Conservation (phyloP, 1,140 invertebrate genomes). For the Coenobita brevimanus region DNA sequence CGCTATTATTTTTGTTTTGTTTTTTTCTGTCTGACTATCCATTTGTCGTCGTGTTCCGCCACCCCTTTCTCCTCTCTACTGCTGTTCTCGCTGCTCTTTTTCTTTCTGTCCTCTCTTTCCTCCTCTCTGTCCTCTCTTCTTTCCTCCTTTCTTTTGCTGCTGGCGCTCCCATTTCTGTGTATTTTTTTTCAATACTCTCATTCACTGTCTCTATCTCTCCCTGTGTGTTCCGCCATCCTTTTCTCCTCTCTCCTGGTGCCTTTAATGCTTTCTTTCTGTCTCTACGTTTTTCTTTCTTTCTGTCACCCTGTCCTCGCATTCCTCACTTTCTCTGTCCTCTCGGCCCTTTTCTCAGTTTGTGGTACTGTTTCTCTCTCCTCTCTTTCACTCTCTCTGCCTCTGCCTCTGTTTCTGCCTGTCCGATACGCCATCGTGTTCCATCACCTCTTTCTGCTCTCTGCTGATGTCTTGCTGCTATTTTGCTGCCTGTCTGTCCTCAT, state of each 20-base stretch:
- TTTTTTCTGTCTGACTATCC: not conserved
- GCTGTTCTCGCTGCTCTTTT: not conserved
- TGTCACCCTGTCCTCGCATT: not conserved
- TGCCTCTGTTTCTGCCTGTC: not conserved
- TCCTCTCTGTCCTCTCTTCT: not conserved
- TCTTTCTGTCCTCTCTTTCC: not conserved
- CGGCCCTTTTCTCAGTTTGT: not conserved
- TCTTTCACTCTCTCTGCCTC: not conserved
- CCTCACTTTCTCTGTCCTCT: not conserved
- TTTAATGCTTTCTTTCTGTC: not conserved
- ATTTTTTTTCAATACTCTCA: not conserved
- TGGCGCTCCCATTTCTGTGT: not conserved
- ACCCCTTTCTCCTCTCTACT: not conserved
- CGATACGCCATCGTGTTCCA: too few relatives aligned
- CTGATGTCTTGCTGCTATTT: not conserved
- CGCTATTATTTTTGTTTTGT: not conserved
- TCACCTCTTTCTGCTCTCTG: not conserved
- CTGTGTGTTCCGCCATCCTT: not conserved
- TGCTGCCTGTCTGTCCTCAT: not conserved
- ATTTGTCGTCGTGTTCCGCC: not conserved
- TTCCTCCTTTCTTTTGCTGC: not conserved
- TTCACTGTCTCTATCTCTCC: not conserved
- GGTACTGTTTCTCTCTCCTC: not conserved
- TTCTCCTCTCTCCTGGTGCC: not conserved
- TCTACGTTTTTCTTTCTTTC: not conserved